phyloP scores from a whole-genome alignment of 1,140 invertebrate species.

The Drosophila erecta region DNA sequence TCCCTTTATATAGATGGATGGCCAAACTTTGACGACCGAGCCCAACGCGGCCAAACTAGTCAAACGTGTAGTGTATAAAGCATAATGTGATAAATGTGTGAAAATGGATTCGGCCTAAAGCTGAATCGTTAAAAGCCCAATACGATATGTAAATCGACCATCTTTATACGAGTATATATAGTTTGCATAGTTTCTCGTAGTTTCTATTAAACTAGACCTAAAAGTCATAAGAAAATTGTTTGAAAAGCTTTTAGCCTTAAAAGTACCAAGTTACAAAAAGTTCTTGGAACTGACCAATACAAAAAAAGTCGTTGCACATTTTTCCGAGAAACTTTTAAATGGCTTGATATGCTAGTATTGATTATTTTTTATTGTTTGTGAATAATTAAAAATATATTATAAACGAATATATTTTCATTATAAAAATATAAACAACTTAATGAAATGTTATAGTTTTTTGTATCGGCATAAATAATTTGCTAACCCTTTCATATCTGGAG shows the following conservation, averaged over 20 bases:
- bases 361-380: too few species aligned
- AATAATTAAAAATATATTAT: too few species aligned
- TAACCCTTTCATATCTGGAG: too few species aligned
- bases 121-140: conserved; percentile 15
- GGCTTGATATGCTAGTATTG: too few species aligned
- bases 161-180: conserved; percentile 4
- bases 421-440: too few species aligned
- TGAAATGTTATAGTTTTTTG: too few species aligned
- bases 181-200: background rate
- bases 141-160: conserved; percentile 25
- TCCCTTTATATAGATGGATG: conserved; percentile 12
- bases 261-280: background rate
- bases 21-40: conserved; percentile 1
- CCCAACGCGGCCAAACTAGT: conserved; percentile 13
- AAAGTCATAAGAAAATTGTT: too few species aligned
- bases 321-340: too few species aligned
- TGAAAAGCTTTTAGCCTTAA: background rate
- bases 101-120: conserved; percentile 26
- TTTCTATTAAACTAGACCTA: background rate
- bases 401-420: too few species aligned
- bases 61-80: conserved; percentile 17
- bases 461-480: too few species aligned
- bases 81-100: conserved; percentile 34
- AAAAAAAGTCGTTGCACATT: too few species aligned
- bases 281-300: background rate